Evolutionary conservation across 2,888 invertebrate genomes (phyloP), one percentile per base, ranked within the genome.

Genomic region (Sesia apiformis): DNA sequence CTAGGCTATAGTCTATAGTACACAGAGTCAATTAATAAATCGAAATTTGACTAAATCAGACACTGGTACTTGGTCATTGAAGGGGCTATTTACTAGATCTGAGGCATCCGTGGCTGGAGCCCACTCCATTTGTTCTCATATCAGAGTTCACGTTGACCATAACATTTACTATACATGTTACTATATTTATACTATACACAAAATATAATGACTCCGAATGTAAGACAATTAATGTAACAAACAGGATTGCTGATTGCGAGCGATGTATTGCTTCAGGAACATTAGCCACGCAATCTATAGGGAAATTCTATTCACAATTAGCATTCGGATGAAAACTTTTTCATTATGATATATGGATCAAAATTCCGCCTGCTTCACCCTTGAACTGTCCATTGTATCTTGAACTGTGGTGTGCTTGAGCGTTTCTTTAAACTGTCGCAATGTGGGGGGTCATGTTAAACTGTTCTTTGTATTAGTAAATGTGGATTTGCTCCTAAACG

Each of bases 401-500:
- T 46, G 46, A 46, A 8, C 46, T 46, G 4, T 23, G 8, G 8
- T 4, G 46, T 3, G 46, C 8, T 7, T 4, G 8, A 46, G n/a
- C 4, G 46, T 46, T 46, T 3, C n/a, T 8, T 8, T 3, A 46
- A 46, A 46, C n/a, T 8, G 7, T 6, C 46, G 23, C 40, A 6
- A 4, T 39, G 40, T 8, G 7, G 51, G n/a, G 55, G 57, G 54
- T 63, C 65, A 64, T 55, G 53, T 58, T 52, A 58, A 55, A 68
- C 55, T 64, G 63, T 62, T 40, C 53, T 60, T 52, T 46, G 60
- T 58, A 66, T 60, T 57, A 57, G 63, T 60, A 59, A 65, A 65
- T 63, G 62, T 64, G 62, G 60, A 62, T 58, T 60, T 53, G 63
- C 49, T 64, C 59, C 60, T 57, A 56, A 62, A 58, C 42, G 61